Evolutionary conservation across 2,797 vertebrate species (phyloP), one percentile per base, ranked within the genome.

Genomic region (Eupleurogrammus muticus): DNA sequence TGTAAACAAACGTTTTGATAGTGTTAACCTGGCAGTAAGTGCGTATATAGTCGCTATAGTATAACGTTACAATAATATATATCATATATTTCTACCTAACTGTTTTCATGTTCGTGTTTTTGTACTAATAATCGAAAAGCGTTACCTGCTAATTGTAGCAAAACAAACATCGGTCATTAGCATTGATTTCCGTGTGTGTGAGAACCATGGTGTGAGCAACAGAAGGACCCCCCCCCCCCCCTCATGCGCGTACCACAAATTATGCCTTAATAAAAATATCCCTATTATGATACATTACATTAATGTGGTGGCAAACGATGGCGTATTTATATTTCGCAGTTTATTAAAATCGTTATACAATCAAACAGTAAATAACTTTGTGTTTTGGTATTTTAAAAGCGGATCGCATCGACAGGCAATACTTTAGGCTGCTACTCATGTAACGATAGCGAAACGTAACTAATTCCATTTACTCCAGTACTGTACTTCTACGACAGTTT

Each of bases 131-230:
- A 81, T 54, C 11, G 3, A 34, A 35, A n/a, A 8, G 1, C 8
- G 70, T 92, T 92, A 93, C 93, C 92, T 93, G 84, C 80, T 84
- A 79, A 60, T 54, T 61, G 70, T 77, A 87, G 81, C 86, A 91
- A 86, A 92, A 92, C 89, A 93, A 92, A 90, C 92, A 91, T 92
- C 89, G 84, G 88, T 78, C 76, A 73, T 70, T 57, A 62, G 56
- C 84, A 70, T 66, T 73, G 59, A 75, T 84, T 91, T 90, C 91
- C 80, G 83, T 85, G 81, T 89, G 28, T 28, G 28, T n/a, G n/a
- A n/a, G n/a, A n/a, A n/a, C n/a, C n/a, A n/a, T n/a, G n/a, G 83
- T 85, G 81, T 89, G 67, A 87, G 77, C 66, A 4, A 21, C 36
- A 1, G 28, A 49, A 92, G 87, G 92, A 90, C 92, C 91, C 66